Evolutionary conservation across 1,140 invertebrate species (phyloP).

Genomic region (Drosophila kohkoa): DNA sequence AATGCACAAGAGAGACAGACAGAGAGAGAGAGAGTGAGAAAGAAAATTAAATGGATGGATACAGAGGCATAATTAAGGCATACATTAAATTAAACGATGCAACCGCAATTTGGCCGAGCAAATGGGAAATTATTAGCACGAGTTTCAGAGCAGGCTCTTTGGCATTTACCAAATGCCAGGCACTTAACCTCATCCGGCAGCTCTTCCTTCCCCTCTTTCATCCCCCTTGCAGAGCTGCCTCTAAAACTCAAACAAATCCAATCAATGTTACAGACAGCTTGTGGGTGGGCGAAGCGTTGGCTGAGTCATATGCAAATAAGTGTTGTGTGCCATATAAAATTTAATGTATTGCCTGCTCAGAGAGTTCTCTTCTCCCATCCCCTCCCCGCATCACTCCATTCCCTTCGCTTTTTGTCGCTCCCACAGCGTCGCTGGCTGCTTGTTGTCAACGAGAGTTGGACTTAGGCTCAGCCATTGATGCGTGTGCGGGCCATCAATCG

Average conservation of each 20-base stretch:
- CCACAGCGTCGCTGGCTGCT: neutral
- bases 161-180: constrained; percentile 75
- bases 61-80: constrained; percentile 59
- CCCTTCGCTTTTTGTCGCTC: too few relatives aligned
- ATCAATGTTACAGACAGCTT: constrained; percentile 64
- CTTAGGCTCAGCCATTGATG: constrained; percentile 52
- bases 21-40: neutral
- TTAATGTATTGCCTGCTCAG: constrained; percentile 62
- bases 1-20: neutral
- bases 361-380: neutral
- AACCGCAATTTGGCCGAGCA: constrained; percentile 61
- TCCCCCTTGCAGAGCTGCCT: constrained; percentile 4
- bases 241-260: constrained; percentile 77
- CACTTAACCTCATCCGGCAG: constrained; percentile 59
- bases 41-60: constrained; percentile 7
- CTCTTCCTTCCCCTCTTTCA: neutral
- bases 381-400: neutral
- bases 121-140: constrained; percentile 65
- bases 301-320: constrained; percentile 71
- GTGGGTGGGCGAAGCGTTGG: neutral
- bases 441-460: constrained; percentile 25
- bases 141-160: constrained; percentile 36
- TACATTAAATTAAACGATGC: constrained; percentile 69
- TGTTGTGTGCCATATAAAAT: constrained; percentile 62
- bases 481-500: constrained; percentile 65